Evolutionary conservation across 2,888 invertebrate species (phyloP).

Genomic region (Muschampia plurimacula): DNA sequence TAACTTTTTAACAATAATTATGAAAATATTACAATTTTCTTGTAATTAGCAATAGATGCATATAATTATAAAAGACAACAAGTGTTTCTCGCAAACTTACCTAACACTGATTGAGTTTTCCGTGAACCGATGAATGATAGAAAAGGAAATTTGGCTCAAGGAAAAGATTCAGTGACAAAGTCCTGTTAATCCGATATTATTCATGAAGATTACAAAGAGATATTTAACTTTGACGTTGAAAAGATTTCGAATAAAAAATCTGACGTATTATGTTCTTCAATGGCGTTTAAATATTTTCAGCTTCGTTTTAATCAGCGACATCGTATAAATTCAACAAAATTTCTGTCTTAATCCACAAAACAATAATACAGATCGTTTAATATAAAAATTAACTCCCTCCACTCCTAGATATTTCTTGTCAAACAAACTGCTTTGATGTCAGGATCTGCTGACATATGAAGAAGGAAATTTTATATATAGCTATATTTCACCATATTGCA

Average conservation of each 20-base stretch:
- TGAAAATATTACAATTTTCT: too few species aligned
- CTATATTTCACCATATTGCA: too few species aligned
- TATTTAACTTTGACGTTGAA: conserved; percentile 69
- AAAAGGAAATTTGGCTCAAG: conserved; percentile 65
- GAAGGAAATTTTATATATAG: too few species aligned
- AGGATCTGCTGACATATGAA: too few species aligned
- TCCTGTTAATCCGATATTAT: conserved; percentile 73
- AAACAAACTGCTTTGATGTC: too few species aligned
- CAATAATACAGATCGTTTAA: too few species aligned
- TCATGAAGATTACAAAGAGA: conserved; percentile 73
- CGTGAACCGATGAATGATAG: conserved; percentile 52
- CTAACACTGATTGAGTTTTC: conserved; percentile 18
- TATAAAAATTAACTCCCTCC: too few species aligned
- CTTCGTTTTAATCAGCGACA: conserved; percentile 3
- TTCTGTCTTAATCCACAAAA: background rate
- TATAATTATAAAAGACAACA: background rate
- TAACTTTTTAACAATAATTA: too few species aligned
- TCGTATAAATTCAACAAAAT: background rate
- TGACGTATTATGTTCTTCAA: conserved; percentile 43
- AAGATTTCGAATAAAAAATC: conserved; percentile 56
- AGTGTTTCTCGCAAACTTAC: background rate
- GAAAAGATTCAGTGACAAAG: conserved; percentile 66
- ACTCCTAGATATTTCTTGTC: too few species aligned
- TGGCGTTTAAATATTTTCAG: conserved; percentile 14
- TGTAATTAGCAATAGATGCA: too few species aligned